These are phyloP conservation scores for Ruditapes philippinarum DNA, from an alignment of 1,140 invertebrate species.

Conservation along the genomic window DNA sequence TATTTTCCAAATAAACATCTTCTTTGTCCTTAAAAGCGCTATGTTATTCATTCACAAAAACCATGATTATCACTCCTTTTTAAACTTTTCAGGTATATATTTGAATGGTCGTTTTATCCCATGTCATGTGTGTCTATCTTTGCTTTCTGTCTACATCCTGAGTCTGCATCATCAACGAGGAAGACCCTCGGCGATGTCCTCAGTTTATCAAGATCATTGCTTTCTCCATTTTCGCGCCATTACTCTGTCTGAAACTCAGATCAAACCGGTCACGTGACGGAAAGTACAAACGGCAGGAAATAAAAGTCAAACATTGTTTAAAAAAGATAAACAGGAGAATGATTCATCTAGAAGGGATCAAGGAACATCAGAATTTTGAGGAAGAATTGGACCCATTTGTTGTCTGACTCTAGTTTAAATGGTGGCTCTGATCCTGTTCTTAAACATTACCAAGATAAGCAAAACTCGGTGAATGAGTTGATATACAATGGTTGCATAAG, in stretches of 20 bases:
- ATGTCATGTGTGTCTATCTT: conserved; percentile 81
- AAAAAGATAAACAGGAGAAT: conserved; percentile 6
- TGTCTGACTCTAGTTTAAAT: not conserved
- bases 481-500: conserved; percentile 73
- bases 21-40: too few relatives aligned
- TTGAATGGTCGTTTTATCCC: conserved; percentile 81
- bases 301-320: not conserved
- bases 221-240: conserved; percentile 68
- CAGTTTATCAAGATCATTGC: conserved; percentile 70
- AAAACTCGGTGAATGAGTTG: conserved; percentile 72
- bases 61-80: too few relatives aligned
- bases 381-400: conserved; percentile 10
- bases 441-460: conserved; percentile 54
- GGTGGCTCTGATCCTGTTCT: conserved; percentile 1
- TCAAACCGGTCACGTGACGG: not conserved
- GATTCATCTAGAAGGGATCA: conserved; percentile 21
- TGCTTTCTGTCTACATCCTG: conserved; percentile 81
- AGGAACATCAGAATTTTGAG: not conserved
- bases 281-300: not conserved
- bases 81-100: conserved; percentile 80
- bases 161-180: conserved; percentile 83
- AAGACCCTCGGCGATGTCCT: conserved; percentile 73
- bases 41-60: too few relatives aligned
- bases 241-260: conserved; percentile 64
- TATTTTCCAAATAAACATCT: too few relatives aligned